phyloP scores from a whole-genome alignment of 1,140 invertebrate species.

The Pectinophora gossypiella region DNA sequence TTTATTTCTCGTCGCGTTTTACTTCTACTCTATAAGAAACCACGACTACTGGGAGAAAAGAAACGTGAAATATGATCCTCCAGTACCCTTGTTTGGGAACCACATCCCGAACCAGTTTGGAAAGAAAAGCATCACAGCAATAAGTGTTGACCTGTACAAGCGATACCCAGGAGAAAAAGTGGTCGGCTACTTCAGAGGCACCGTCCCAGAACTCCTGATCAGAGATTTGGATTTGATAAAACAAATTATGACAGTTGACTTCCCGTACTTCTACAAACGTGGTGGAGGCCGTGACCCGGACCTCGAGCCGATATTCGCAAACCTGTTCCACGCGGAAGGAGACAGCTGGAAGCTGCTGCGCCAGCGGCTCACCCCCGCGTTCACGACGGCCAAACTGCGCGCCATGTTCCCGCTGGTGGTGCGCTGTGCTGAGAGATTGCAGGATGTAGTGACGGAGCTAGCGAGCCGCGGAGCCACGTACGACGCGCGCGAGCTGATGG shows the following conservation, averaged over 20 bases:
- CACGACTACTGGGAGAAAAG: slow-evolving; percentile 43
- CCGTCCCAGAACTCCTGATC: slow-evolving; percentile 35
- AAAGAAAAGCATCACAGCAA: slow-evolving; percentile 27
- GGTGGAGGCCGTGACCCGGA: slow-evolving; percentile 52
- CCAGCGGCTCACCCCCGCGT: slow-evolving; percentile 76
- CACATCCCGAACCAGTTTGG: slow-evolving; percentile 29
- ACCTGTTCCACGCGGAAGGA: slow-evolving; percentile 60
- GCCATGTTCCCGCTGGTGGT: slow-evolving; percentile 72
- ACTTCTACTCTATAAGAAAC: slow-evolving; percentile 36
- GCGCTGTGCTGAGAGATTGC: slow-evolving; percentile 56
- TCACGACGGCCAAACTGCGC: slow-evolving; percentile 77
- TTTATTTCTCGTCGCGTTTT: slow-evolving; percentile 19
- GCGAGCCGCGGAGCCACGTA: slow-evolving; percentile 16
- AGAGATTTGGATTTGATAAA: slow-evolving; percentile 35
- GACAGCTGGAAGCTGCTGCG: slow-evolving; percentile 77
- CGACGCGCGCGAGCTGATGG: slow-evolving; percentile 42
- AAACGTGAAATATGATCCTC: slow-evolving; percentile 40
- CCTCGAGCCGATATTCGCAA: slow-evolving; percentile 33
- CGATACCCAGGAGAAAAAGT: slow-evolving; percentile 43
- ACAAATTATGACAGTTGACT: slow-evolving; percentile 39
- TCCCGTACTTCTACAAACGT: slow-evolving; percentile 35
- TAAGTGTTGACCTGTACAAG: slow-evolving; percentile 39
- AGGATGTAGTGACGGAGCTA: slow-evolving; percentile 32
- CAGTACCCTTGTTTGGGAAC: slow-evolving; percentile 44
- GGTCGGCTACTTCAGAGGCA: slow-evolving; percentile 44